Conservation (phyloP, 2,888 invertebrate species). For the Brassicogethes aeneus region DNA sequence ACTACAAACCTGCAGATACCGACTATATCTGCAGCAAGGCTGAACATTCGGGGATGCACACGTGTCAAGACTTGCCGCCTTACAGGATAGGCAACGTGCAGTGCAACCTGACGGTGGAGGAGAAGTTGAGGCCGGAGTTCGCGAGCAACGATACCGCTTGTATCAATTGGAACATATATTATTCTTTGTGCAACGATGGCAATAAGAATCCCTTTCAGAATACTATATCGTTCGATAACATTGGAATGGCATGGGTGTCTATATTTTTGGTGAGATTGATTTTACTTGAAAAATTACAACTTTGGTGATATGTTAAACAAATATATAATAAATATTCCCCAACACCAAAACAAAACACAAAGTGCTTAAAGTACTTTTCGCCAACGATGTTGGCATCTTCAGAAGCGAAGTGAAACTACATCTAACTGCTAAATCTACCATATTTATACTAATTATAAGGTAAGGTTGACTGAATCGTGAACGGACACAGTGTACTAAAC, state of each 20-base stretch:
- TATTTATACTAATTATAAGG: too few relatives aligned
- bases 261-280: conserved; percentile 98
- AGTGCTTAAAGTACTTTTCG: too few relatives aligned
- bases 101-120: conserved; percentile 60
- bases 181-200: conserved; percentile 86
- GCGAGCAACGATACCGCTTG: conserved; percentile 53
- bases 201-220: conserved; percentile 97
- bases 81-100: conserved; percentile 61
- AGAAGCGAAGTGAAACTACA: too few relatives aligned
- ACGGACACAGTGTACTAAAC: too few relatives aligned
- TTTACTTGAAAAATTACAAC: too few relatives aligned
- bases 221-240: conserved; percentile 99
- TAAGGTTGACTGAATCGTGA: too few relatives aligned
- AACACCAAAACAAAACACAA: too few relatives aligned
- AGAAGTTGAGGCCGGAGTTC: conserved; percentile 27
- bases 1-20: conserved; percentile 73
- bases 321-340: too few relatives aligned
- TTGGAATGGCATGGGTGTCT: conserved; percentile 99
- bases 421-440: too few relatives aligned
- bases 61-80: conserved; percentile 76
- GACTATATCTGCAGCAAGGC: conserved; percentile 96
- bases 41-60: conserved; percentile 92
- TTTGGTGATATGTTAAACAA: too few relatives aligned
- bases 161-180: conserved; percentile 99
- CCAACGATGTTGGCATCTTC: too few relatives aligned